phyloP scores from a whole-genome alignment of 2,797 vertebrate species.

The Hylomyscus alleni region DNA sequence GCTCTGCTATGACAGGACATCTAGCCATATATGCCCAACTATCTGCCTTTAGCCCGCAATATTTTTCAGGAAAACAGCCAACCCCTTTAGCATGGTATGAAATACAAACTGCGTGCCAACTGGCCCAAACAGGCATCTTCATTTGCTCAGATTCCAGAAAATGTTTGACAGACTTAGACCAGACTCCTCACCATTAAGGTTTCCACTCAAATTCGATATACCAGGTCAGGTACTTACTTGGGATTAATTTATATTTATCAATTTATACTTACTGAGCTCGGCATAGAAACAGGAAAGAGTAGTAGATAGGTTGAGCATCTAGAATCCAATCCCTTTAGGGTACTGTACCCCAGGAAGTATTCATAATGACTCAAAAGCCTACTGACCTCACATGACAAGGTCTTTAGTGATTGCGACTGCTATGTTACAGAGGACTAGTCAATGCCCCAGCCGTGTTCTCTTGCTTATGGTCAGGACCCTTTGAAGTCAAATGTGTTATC shows the following conservation, averaged over 20 bases:
- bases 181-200: neutral
- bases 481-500: neutral
- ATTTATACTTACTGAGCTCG: conserved; percentile 59
- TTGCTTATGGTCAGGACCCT: conserved; percentile 18
- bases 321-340: conserved; percentile 66
- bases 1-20: neutral
- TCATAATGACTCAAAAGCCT: conserved; percentile 47
- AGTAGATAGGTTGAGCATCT: conserved; percentile 60
- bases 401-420: conserved; percentile 41
- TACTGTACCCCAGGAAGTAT: conserved; percentile 18
- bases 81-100: conserved; percentile 44
- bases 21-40: neutral
- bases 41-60: conserved; percentile 7
- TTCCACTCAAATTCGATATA: conserved; percentile 72
- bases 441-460: neutral
- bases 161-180: neutral
- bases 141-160: conserved; percentile 64
- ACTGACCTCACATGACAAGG: conserved; percentile 59
- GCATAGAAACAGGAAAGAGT: conserved; percentile 52
- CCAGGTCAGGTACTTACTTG: conserved; percentile 39
- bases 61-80: neutral
- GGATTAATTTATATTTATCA: conserved; percentile 70
- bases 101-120: neutral
- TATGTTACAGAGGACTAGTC: conserved; percentile 9
- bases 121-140: conserved; percentile 31